Evolutionary conservation across 2,797 vertebrate genomes (phyloP).

Genomic region (Acipenser ruthenus): DNA sequence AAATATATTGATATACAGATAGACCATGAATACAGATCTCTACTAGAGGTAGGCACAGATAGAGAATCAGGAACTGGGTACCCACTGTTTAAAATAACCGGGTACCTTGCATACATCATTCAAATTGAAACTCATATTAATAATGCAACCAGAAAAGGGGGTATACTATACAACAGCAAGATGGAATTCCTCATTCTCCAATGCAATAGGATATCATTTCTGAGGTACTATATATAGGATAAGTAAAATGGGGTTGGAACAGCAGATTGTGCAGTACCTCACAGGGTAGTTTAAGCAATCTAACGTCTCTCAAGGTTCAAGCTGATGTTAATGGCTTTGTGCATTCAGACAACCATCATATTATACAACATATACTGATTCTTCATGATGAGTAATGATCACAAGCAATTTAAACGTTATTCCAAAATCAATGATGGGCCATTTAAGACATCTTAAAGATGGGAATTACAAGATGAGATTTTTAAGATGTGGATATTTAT

Average conservation of each 20-base stretch:
- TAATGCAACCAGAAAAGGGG: no score
- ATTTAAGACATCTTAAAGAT: not conserved
- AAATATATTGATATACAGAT: no score
- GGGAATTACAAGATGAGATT: not conserved
- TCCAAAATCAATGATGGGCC: conserved; percentile 1
- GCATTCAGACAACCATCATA: not conserved
- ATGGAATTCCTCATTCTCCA: no score
- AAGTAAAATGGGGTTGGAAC: not conserved
- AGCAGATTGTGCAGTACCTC: conserved; percentile 1
- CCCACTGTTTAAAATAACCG: no score
- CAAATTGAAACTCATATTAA: no score
- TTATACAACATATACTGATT: not conserved
- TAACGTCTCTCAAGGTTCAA: not conserved
- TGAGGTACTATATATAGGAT: no score
- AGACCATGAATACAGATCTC: no score
- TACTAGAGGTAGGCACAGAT: no score
- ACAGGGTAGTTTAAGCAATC: no score
- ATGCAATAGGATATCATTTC: no score
- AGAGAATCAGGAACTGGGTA: not conserved
- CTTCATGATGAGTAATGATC: conserved; percentile 6
- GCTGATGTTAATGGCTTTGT: not conserved
- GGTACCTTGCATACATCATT: no score
- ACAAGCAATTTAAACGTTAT: conserved; percentile 5
- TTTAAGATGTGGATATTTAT: not conserved
- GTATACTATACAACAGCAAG: no score